phyloP scores from a whole-genome alignment of 2,113 vertebrate genomes.

The Tupaia chinensis region DNA sequence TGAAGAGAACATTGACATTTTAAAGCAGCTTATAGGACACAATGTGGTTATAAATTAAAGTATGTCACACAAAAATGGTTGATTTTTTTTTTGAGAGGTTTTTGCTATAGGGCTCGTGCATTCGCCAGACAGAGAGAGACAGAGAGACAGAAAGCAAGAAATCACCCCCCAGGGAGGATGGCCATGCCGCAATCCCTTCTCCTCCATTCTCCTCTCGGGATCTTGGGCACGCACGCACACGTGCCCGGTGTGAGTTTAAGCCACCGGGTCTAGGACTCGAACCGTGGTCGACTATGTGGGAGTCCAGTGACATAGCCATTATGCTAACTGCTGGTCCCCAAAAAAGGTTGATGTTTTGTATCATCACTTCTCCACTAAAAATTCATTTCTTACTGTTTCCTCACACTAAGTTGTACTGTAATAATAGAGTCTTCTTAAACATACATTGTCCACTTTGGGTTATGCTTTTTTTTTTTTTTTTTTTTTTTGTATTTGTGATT shows the following conservation, averaged over 20 bases:
- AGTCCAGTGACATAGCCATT: too few relatives aligned
- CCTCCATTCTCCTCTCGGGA: too few relatives aligned
- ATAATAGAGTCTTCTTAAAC: background rate
- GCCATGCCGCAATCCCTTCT: too few relatives aligned
- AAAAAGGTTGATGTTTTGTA: background rate
- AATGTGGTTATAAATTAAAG: slow-evolving; percentile 11
- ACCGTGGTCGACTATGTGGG: too few relatives aligned
- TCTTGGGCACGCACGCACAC: too few relatives aligned
- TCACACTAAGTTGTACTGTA: background rate
- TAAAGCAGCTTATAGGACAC: background rate
- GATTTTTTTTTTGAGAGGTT: background rate
- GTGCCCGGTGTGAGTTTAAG: too few relatives aligned
- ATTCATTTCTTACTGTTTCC: slow-evolving; percentile 32
- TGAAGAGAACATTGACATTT: slow-evolving; percentile 26
- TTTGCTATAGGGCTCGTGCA: too few relatives aligned
- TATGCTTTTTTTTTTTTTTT: slow-evolving; percentile 36
- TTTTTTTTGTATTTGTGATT: slow-evolving; percentile 46
- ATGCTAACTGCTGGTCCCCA: too few relatives aligned
- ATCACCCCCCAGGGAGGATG: too few relatives aligned
- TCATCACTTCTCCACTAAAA: slow-evolving; percentile 2
- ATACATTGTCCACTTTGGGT: background rate
- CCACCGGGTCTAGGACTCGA: too few relatives aligned
- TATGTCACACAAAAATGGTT: background rate
- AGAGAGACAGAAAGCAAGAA: too few relatives aligned
- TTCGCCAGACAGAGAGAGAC: too few relatives aligned